These are phyloP conservation scores for Mus spicilegus DNA, from an alignment of 2,113 vertebrate genomes.

Conservation along the genomic window DNA sequence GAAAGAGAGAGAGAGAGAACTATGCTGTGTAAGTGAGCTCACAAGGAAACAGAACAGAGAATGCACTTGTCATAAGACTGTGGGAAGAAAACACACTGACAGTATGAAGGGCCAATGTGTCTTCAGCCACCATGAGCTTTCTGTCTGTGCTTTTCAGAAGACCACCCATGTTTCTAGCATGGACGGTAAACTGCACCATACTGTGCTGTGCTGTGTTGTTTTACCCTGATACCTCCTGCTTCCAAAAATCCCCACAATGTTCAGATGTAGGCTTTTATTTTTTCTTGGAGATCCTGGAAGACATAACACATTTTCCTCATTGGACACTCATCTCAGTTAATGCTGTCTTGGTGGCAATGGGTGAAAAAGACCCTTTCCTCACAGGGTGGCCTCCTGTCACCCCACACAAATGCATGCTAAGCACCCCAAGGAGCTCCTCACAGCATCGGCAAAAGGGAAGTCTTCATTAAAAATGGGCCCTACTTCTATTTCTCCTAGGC, in stretches of 20 bases:
- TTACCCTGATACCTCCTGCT: background rate
- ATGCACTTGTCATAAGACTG: fast-evolving
- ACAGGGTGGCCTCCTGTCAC: background rate
- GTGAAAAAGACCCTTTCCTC: background rate
- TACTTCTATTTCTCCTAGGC: background rate
- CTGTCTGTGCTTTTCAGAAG: background rate
- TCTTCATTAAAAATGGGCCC: background rate
- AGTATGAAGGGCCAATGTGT: background rate
- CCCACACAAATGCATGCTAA: fast-evolving
- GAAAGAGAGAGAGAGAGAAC: too few relatives aligned
- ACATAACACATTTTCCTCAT: background rate
- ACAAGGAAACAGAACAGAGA: background rate
- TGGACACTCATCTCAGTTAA: fast-evolving
- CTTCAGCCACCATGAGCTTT: background rate
- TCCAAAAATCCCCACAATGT: fast-evolving
- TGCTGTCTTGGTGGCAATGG: background rate
- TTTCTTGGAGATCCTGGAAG: background rate
- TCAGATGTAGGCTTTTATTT: background rate
- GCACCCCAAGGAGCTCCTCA: fast-evolving
- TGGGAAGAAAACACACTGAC: background rate
- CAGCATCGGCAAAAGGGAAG: fast-evolving
- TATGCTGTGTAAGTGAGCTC: background rate
- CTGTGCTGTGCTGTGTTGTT: background rate
- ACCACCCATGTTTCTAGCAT: fast-evolving
- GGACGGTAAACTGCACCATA: fast-evolving